Evolutionary conservation across 2,113 vertebrate species (phyloP).

Genomic region (Oncorhynchus gorbuscha): DNA sequence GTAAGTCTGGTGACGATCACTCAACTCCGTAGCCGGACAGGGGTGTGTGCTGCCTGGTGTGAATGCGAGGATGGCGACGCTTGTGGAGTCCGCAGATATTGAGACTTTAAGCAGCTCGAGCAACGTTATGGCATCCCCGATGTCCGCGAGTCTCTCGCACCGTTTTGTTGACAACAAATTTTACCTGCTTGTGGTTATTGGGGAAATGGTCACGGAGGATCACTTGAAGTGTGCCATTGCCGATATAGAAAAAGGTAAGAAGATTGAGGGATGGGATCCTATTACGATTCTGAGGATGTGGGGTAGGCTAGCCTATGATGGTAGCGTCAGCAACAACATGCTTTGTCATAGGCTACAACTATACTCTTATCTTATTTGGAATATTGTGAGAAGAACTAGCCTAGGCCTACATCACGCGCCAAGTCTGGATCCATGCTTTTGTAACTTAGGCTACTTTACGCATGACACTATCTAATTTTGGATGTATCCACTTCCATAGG

Average conservation of each 20-base stretch:
- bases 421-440: background rate
- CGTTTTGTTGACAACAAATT: constrained; percentile 93
- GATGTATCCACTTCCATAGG: background rate
- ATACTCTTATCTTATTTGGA: background rate
- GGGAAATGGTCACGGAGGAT: constrained; percentile 87
- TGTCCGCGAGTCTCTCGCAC: constrained; percentile 82
- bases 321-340: background rate
- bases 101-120: constrained; percentile 78
- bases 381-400: background rate
- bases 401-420: background rate
- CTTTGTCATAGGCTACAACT: background rate
- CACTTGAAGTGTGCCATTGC: constrained; percentile 89
- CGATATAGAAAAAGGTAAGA: constrained; percentile 90
- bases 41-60: constrained; percentile 30
- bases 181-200: constrained; percentile 92
- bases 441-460: background rate
- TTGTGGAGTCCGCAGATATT: constrained; percentile 79
- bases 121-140: constrained; percentile 68
- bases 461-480: background rate
- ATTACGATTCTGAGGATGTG: too few relatives aligned
- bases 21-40: constrained; percentile 22
- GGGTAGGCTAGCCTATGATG: background rate
- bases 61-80: constrained; percentile 84
- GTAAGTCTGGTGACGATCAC: constrained; percentile 62
- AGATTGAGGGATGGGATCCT: background rate